Percentiles rank a stretch among this genome's conserved stretches.
Evolutionary conservation across 2,113 vertebrate genomes (phyloP).

Genomic region (Lepisosteus oculatus): DNA sequence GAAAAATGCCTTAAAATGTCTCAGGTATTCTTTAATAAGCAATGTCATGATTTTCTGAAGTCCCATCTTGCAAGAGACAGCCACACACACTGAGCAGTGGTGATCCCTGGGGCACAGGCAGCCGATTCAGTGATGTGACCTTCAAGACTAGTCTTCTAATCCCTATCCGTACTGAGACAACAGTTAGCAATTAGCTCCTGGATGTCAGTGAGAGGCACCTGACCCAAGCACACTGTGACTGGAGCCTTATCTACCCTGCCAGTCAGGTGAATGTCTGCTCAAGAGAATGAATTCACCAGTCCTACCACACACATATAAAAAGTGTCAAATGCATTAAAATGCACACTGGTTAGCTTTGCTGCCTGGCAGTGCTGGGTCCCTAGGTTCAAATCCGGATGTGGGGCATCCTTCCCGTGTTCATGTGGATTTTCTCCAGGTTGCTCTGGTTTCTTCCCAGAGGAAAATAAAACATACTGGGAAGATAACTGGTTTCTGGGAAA

Average conservation of each 20-base stretch:
- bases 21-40: no score
- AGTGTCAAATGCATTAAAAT: background rate
- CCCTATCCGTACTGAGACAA: slow-evolving; percentile 24
- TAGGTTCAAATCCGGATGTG: no score
- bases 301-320: background rate
- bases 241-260: slow-evolving; percentile 20
- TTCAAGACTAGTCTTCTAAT: slow-evolving; percentile 50
- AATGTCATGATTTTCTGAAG: no score
- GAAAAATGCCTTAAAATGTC: no score
- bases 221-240: slow-evolving; percentile 16
- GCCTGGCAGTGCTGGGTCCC: no score
- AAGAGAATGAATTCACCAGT: no score
- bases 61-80: background rate
- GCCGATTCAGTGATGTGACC: slow-evolving; percentile 39
- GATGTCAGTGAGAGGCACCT: slow-evolving; percentile 40
- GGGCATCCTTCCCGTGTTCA: no score
- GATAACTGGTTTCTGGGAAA: no score
- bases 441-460: no score
- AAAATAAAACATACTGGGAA: no score
- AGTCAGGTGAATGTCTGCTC: slow-evolving; percentile 12
- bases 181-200: slow-evolving; percentile 9
- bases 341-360: no score
- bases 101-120: slow-evolving; percentile 53
- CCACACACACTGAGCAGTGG: slow-evolving; percentile 26
- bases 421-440: no score